Percentiles rank a stretch among this genome's conserved stretches.
These are phyloP conservation scores for Puma concolor DNA, from an alignment of 2,113 vertebrate genomes.

Conservation along the genomic window DNA sequence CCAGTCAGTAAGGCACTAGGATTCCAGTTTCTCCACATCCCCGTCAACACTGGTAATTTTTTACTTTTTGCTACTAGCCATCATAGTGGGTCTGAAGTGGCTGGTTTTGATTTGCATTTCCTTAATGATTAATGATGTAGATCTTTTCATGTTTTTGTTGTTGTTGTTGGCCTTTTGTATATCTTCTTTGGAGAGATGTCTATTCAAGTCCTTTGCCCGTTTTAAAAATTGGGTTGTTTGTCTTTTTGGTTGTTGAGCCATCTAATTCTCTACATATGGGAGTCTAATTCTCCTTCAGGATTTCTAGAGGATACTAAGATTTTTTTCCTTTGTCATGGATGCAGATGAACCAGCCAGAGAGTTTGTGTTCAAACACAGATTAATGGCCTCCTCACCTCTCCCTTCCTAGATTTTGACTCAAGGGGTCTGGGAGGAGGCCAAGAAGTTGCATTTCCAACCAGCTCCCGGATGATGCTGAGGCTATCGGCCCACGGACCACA, in stretches of 20 bases:
- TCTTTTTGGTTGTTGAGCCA: not conserved
- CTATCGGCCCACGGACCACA: not conserved
- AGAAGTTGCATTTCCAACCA: not conserved
- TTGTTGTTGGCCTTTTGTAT: not conserved
- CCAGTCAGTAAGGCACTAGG: not conserved
- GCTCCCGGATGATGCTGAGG: not conserved
- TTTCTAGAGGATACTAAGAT: not conserved
- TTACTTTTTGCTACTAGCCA: not conserved
- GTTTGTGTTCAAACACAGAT: not conserved
- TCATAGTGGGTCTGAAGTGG: not conserved
- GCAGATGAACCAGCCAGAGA: not conserved
- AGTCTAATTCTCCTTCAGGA: not conserved
- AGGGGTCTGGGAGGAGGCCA: not conserved
- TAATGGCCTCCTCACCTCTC: not conserved
- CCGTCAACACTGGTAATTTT: not conserved
- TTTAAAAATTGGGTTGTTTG: not conserved
- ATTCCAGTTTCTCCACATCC: not conserved
- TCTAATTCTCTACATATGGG: not conserved
- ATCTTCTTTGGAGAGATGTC: not conserved
- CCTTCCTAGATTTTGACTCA: not conserved
- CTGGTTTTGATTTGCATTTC: not conserved
- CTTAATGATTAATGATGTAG: not conserved
- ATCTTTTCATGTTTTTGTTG: not conserved
- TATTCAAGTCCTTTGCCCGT: not conserved
- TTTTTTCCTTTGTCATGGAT: not conserved